Conservation (phyloP, 1,140 invertebrate species). For the Drosophila erecta region DNA sequence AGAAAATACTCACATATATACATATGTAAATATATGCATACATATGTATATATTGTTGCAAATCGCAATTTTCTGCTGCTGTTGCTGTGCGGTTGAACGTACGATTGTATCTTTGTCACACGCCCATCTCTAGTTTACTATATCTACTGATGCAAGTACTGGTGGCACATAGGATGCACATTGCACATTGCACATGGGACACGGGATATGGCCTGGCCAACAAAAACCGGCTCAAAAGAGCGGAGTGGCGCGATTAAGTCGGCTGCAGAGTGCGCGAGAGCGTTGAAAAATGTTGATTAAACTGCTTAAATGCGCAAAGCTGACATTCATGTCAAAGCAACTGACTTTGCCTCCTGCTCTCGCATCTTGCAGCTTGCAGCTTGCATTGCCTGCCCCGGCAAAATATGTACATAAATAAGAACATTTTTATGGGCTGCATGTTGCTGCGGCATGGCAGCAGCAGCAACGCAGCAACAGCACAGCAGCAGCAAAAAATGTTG, state of each 20-base stretch:
- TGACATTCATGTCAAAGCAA: slow-evolving; percentile 83
- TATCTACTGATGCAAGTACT: slow-evolving; percentile 12
- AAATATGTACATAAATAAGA: slow-evolving; percentile 64
- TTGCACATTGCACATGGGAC: slow-evolving; percentile 23
- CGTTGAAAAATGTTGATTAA: slow-evolving; percentile 72
- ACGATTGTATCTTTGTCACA: slow-evolving; percentile 27
- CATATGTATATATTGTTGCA: background rate
- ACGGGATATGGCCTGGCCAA: slow-evolving; percentile 34
- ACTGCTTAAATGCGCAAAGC: slow-evolving; percentile 80
- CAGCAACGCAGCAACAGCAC: slow-evolving; percentile 20
- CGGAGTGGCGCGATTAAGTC: background rate
- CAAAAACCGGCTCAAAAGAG: slow-evolving; percentile 35
- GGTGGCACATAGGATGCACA: slow-evolving; percentile 32
- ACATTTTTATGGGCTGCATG: slow-evolving; percentile 61
- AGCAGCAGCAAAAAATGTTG: slow-evolving; percentile 39
- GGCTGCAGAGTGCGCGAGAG: slow-evolving; percentile 34
- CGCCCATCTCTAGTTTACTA: slow-evolving; percentile 27
- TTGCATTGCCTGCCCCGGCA: slow-evolving; percentile 42
- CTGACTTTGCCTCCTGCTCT: slow-evolving; percentile 30
- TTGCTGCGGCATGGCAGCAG: slow-evolving; percentile 18
- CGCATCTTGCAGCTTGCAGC: background rate
- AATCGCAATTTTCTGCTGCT: slow-evolving; percentile 2
- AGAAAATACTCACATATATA: slow-evolving; percentile 1
- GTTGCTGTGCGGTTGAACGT: background rate
- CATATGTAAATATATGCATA: background rate